These are phyloP conservation scores for Spea hammondii DNA, from an alignment of 2,797 vertebrate genomes.

Conservation along the genomic window DNA sequence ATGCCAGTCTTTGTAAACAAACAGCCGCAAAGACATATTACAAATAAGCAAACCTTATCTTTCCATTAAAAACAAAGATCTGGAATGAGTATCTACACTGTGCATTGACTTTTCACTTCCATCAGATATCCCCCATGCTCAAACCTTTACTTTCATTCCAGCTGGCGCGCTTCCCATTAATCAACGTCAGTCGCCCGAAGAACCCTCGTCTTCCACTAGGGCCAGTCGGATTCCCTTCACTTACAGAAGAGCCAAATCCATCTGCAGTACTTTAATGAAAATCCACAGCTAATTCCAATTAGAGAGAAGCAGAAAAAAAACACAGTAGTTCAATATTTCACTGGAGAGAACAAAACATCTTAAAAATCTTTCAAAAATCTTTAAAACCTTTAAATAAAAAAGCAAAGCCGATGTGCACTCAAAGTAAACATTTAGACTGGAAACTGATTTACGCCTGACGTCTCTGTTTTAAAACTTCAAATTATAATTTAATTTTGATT, in stretches of 20 bases:
- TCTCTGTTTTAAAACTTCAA: no score
- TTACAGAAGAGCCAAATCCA: background rate
- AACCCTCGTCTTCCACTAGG: background rate
- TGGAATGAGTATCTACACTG: no score
- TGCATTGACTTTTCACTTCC: background rate
- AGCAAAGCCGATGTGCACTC: no score
- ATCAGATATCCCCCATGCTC: background rate
- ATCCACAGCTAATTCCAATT: background rate
- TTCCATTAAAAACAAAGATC: background rate
- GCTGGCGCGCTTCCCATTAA: background rate
- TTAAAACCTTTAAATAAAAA: no score
- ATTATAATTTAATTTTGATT: no score
- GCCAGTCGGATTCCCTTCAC: background rate
- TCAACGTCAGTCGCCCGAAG: background rate
- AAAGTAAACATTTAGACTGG: no score
- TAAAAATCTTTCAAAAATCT: no score
- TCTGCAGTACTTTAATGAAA: background rate
- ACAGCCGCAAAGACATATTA: background rate
- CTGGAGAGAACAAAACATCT: no score
- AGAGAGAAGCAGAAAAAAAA: background rate
- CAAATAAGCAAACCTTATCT: background rate
- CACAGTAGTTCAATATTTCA: background rate
- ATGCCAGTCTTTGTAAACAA: background rate
- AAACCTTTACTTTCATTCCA: background rate
- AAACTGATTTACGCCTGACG: no score